A percentile compares a stretch with the other conserved stretches of the same genome.
Conservation (phyloP, 2,113 vertebrate genomes). For the Zosterops japonicus region DNA sequence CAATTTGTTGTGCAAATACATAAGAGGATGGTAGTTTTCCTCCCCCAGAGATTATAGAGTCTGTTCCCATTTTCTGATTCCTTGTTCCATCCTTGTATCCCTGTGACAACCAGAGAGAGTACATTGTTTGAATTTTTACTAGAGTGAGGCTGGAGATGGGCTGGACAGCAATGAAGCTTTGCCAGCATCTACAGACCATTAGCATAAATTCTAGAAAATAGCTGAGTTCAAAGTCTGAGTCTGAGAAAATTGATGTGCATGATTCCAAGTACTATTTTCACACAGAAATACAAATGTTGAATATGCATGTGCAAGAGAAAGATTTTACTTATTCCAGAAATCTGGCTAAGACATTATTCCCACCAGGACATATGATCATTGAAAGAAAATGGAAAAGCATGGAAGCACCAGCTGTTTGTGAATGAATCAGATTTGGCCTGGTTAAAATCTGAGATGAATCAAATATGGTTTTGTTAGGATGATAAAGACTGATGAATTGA, state of each 20-base stretch:
- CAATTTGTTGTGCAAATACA: not conserved
- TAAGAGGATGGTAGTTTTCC: not conserved
- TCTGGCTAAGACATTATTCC: conserved; percentile 48
- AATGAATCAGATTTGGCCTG: conserved; percentile 56
- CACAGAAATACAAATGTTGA: not conserved
- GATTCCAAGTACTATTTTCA: not conserved
- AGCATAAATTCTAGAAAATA: not conserved
- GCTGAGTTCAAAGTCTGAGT: not conserved
- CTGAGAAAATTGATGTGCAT: not conserved
- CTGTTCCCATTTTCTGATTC: not conserved
- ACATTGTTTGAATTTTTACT: not conserved
- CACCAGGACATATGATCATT: conserved; percentile 48
- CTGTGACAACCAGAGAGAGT: not conserved
- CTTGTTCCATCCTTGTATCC: not conserved
- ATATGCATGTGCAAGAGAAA: conserved; percentile 23
- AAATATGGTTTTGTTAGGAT: conserved; percentile 41
- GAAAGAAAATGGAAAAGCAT: conserved; percentile 60
- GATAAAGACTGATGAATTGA: conserved; percentile 45
- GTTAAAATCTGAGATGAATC: conserved; percentile 49
- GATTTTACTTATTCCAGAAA: conserved; percentile 38
- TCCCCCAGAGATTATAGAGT: not conserved
- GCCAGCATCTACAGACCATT: not conserved
- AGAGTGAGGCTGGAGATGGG: not conserved
- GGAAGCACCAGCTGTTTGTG: conserved; percentile 52
- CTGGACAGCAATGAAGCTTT: not conserved